phyloP scores from a whole-genome alignment of 1,140 invertebrate genomes.

The Parapsyche elsis region DNA sequence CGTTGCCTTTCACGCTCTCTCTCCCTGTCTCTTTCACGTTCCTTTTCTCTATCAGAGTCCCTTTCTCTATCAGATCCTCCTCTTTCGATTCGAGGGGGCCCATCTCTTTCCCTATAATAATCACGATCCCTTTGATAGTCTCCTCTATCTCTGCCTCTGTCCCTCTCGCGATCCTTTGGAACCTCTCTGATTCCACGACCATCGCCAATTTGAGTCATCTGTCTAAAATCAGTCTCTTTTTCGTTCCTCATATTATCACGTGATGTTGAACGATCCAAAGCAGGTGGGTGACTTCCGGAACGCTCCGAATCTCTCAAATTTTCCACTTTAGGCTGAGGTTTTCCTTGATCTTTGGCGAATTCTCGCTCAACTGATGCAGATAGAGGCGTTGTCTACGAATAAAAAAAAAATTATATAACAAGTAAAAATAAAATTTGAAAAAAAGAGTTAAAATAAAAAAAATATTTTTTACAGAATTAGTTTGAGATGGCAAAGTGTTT shows the following conservation, averaged over 20 bases:
- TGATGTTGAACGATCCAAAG: conserved; percentile 49
- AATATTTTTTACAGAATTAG: conserved; percentile 57
- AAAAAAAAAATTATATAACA: conserved; percentile 2
- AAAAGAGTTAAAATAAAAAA: not conserved
- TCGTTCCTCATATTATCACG: conserved; percentile 51
- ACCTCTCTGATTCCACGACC: conserved; percentile 62
- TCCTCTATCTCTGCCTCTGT: conserved; percentile 52
- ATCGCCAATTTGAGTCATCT: conserved; percentile 62
- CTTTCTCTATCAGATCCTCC: conserved; percentile 59
- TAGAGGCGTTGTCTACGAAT: conserved; percentile 30
- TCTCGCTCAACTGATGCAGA: conserved; percentile 44
- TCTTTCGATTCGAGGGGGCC: conserved; percentile 59
- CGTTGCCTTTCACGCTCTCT: conserved; percentile 56
- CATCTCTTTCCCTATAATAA: conserved; percentile 61
- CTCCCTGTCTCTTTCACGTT: conserved; percentile 58
- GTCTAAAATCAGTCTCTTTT: conserved; percentile 59
- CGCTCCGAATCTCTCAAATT: conserved; percentile 46
- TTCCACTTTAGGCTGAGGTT: conserved; percentile 34
- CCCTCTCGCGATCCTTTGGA: conserved; percentile 62
- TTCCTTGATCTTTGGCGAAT: conserved; percentile 20
- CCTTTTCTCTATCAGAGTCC: conserved; percentile 62
- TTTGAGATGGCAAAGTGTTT: conserved; percentile 53
- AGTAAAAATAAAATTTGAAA: not conserved
- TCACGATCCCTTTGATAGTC: conserved; percentile 62
- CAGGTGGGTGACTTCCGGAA: conserved; percentile 57